phyloP scores from a whole-genome alignment of 2,888 invertebrate species.

The Caenorhabditis sp. region DNA sequence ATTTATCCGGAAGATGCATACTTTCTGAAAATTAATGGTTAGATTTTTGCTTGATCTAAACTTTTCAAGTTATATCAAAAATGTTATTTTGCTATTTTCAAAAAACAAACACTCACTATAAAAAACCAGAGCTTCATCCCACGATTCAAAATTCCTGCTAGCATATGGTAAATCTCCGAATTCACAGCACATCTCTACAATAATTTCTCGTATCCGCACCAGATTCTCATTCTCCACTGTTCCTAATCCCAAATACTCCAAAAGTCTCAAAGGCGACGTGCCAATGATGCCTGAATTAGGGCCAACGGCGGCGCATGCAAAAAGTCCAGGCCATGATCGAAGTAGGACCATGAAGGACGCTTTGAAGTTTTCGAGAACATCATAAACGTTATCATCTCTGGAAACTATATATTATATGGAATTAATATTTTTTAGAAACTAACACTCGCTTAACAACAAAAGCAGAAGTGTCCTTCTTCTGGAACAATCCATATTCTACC shows the following conservation, averaged over 20 bases:
- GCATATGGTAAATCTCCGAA: slow-evolving; percentile 65
- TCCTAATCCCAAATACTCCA: slow-evolving; percentile 60
- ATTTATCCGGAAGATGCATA: slow-evolving; percentile 42
- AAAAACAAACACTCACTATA: slow-evolving; percentile 40
- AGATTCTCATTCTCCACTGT: slow-evolving; percentile 53
- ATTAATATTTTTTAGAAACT: neutral
- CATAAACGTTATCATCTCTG: slow-evolving; percentile 26
- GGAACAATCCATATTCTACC: slow-evolving; percentile 77
- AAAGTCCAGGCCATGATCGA: slow-evolving; percentile 76
- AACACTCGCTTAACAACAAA: slow-evolving; percentile 5
- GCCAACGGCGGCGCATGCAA: slow-evolving; percentile 73
- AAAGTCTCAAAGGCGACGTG: slow-evolving; percentile 56
- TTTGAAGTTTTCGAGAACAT: slow-evolving; percentile 46
- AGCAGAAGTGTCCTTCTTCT: slow-evolving; percentile 14
- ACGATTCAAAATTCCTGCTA: slow-evolving; percentile 51
- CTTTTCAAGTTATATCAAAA: too few species aligned
- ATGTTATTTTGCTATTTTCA: too few species aligned
- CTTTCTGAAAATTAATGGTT: slow-evolving; percentile 31
- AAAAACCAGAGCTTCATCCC: slow-evolving; percentile 60
- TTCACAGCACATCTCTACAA: slow-evolving; percentile 64
- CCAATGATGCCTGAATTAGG: slow-evolving; percentile 43
- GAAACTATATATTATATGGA: neutral
- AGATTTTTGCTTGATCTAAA: neutral
- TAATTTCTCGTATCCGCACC: slow-evolving; percentile 54
- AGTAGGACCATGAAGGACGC: slow-evolving; percentile 51